Base-by-base conservation (phyloP, 2,888 invertebrate genomes). In the Heliconius cydno region DNA sequence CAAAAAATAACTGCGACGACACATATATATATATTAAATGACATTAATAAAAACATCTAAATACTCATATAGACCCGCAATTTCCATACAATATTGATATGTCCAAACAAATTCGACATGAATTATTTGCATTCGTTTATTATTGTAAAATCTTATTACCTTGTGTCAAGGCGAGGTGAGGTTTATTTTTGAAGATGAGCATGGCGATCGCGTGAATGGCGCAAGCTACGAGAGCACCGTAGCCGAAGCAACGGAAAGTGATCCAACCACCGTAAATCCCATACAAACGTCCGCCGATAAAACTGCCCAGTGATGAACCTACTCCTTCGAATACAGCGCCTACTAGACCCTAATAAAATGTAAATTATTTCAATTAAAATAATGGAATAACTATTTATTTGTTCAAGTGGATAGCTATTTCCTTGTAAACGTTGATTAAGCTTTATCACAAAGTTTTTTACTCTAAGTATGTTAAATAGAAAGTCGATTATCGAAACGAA, bases 271-370 rank as follows among this genome's bases (percentile, higher is more conserved):
- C 96, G 78, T 96, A 95, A 0, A 88, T 86, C n/a, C 95, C 93
- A 86, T 97, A 97, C 60, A 98, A 88, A 10, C 96, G 88, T 1
- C 98, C 98, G n/a, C 97, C 98, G 76, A 98, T 91, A 19, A 97
- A 96, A 87, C 97, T 98, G 63, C 98, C 98, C 19, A 96, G 88
- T 0, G 98, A 97, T 0, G 98, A 97, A 25, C 98, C 98, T 22
- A 98, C 94, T 25, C 98, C 98, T 93, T 98, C 98, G 88, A 98
- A 98, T 72, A 98, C 95, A 5, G 98, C 98, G 22, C 98, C 98
- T 52, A 98, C 97, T 67, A 98, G 92, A 77, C 98, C 98, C 96
- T 97, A 91, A 3, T 10, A 60, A 60, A 60, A 7, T 46, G 9
- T 70, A 0, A 70, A 70, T 46, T 25, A 70, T 70, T 70, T 41